Percentiles rank a stretch among this genome's conserved stretches.
phyloP scores from a whole-genome alignment of 2,888 invertebrate species.

The Ethmia dodecea region DNA sequence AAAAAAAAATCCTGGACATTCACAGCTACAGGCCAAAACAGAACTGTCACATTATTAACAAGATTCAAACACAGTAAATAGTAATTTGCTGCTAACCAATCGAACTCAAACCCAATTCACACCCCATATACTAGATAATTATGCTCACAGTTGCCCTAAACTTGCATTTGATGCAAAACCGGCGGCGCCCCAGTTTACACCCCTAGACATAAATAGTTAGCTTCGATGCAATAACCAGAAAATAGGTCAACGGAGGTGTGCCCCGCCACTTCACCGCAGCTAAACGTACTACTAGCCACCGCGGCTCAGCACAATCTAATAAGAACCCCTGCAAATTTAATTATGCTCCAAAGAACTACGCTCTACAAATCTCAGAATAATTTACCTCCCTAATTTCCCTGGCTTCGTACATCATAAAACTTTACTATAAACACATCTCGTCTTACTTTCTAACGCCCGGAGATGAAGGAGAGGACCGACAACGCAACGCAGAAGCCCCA shows the following conservation, averaged over 20 bases:
- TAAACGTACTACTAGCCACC: slow-evolving; percentile 43
- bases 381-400: slow-evolving; percentile 25
- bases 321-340: slow-evolving; percentile 46
- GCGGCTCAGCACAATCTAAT: slow-evolving; percentile 47
- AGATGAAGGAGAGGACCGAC: slow-evolving; percentile 46
- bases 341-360: slow-evolving; percentile 27
- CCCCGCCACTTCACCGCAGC: slow-evolving; percentile 61
- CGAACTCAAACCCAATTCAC: background rate
- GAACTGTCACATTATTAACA: no score
- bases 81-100: no score
- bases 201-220: slow-evolving; percentile 69
- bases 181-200: slow-evolving; percentile 60
- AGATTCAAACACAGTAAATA: no score
- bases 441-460: slow-evolving; percentile 50
- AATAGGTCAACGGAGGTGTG: slow-evolving; percentile 77
- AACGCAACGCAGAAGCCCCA: slow-evolving; percentile 49
- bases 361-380: slow-evolving; percentile 23
- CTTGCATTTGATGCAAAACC: slow-evolving; percentile 46
- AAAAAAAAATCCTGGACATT: no score
- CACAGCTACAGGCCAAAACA: no score
- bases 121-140: background rate
- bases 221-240: slow-evolving; percentile 73
- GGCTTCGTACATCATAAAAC: slow-evolving; percentile 32
- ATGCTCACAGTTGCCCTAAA: slow-evolving; percentile 16
- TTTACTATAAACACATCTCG: slow-evolving; percentile 37